Evolutionary conservation across 2,113 vertebrate species (phyloP), one percentile per base, ranked within the genome.

Genomic region (Etheostoma cragini): DNA sequence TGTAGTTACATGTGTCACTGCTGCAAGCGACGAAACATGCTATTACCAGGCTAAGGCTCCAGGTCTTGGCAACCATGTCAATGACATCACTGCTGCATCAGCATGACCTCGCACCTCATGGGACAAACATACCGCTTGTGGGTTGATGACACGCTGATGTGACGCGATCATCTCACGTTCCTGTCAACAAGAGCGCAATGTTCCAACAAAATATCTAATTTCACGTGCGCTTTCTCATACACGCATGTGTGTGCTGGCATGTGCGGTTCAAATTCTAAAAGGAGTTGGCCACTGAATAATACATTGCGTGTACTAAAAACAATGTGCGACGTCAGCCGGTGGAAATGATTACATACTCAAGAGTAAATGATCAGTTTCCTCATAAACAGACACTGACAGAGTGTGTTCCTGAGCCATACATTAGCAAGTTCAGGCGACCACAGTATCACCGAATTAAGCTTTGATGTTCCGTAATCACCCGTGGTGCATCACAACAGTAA

Each of bases 61-160:
- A 61, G 72, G 69, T 72, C 70, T 71, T 81, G 81, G 83, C 85
- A 65, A 33, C 69, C 49, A 16, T 67, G 42, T 67, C 68, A n/a
- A 82, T 87, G 84, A 88, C 89, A 86, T 88, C 87, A 82, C 60
- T 76, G 86, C 88, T 62, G 73, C 86, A 72, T 91, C 89, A 89
- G 87, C 90, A 75, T 84, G 85, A 90, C 66, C 54, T 73, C 16
- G 52, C 33, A 49, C 88, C 85, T 83, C 91, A 88, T 73, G 74
- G 68, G 82, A 86, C 73, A 84, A 87, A 91, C 90, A 91, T 92
- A 85, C 83, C 56, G 87, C 82, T 75, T 83, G 90, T 88, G 87
- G 89, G 87, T 65, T 91, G 89, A 89, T 72, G 87, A 78, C 91
- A 85, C 68, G 88, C 84, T 91, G 78, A 86, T 72, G 83, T 50